Evolutionary conservation across 2,113 vertebrate genomes (phyloP).

Genomic region (Gobius niger): DNA sequence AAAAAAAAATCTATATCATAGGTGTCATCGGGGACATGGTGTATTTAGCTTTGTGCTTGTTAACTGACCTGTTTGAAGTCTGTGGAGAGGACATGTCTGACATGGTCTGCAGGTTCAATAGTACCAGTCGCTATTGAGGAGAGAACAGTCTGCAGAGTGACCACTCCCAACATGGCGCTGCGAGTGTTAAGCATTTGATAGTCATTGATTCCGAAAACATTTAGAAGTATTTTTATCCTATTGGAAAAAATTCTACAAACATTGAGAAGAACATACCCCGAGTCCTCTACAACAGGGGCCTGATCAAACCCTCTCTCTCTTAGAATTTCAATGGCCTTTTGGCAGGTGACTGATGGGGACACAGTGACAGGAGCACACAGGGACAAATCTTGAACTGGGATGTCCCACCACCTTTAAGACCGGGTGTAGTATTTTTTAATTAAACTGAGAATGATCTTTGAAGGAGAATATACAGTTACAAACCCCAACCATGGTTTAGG

Average conservation of each 20-base stretch:
- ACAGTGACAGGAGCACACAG: conserved; percentile 83
- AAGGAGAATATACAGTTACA: background rate
- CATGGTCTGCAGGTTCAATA: conserved; percentile 81
- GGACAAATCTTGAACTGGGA: conserved; percentile 79
- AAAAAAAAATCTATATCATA: no score
- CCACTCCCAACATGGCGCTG: conserved; percentile 86
- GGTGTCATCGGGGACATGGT: no score
- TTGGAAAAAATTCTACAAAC: no score
- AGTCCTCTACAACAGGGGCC: conserved; percentile 84
- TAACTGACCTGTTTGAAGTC: conserved; percentile 84
- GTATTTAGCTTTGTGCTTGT: background rate
- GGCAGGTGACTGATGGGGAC: conserved; percentile 82
- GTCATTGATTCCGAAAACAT: background rate
- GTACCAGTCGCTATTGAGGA: conserved; percentile 83
- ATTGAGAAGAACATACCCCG: conserved; percentile 76
- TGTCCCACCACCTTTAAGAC: conserved; percentile 87
- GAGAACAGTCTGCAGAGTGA: conserved; percentile 87
- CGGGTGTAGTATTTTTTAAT: accelerated
- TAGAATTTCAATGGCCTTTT: conserved; percentile 83
- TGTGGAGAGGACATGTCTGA: conserved; percentile 82
- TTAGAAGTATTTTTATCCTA: background rate
- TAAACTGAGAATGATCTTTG: background rate
- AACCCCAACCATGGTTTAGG: conserved; percentile 82
- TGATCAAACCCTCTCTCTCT: conserved; percentile 88
- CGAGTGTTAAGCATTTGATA: background rate